Percentiles rank a stretch among this genome's conserved stretches.
Evolutionary conservation across 2,113 vertebrate genomes (phyloP).

Genomic region (Poecile atricapillus): DNA sequence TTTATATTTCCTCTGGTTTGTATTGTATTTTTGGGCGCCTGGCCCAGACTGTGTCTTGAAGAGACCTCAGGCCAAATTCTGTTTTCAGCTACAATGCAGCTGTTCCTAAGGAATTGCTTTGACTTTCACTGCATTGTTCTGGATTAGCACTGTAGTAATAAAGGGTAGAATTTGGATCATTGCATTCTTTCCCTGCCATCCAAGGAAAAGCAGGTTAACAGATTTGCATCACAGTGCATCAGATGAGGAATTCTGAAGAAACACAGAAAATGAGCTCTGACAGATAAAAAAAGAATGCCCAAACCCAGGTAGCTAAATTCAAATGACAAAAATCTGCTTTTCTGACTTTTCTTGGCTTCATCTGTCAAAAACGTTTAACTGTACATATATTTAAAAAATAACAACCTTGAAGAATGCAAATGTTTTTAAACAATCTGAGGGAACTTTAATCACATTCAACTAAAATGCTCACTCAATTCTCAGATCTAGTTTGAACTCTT

Average conservation of each 20-base stretch:
- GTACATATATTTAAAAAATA: not conserved
- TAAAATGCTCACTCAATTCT: slow-evolving; percentile 43
- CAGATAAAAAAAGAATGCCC: not conserved
- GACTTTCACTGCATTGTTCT: not conserved
- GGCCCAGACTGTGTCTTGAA: not conserved
- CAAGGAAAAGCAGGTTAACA: not conserved
- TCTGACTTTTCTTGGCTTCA: slow-evolving; percentile 22
- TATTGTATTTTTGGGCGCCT: not conserved
- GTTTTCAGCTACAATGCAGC: not conserved
- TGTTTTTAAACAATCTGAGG: not conserved
- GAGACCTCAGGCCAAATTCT: not conserved
- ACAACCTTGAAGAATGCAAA: not conserved
- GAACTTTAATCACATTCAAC: slow-evolving; percentile 49
- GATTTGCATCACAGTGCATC: not conserved
- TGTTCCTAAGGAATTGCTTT: slow-evolving; percentile 7
- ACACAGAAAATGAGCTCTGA: not conserved
- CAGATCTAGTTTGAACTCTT: slow-evolving; percentile 52
- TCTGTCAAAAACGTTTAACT: slow-evolving; percentile 17
- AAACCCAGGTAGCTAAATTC: not conserved
- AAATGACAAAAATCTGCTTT: not conserved
- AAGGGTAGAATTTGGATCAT: not conserved
- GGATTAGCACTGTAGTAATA: not conserved
- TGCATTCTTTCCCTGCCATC: not conserved
- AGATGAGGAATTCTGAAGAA: not conserved
- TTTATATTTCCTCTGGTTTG: not conserved